Evolutionary conservation across 2,797 vertebrate genomes (phyloP), one percentile per base, ranked within the genome.

Genomic region (Paguma larvata): DNA sequence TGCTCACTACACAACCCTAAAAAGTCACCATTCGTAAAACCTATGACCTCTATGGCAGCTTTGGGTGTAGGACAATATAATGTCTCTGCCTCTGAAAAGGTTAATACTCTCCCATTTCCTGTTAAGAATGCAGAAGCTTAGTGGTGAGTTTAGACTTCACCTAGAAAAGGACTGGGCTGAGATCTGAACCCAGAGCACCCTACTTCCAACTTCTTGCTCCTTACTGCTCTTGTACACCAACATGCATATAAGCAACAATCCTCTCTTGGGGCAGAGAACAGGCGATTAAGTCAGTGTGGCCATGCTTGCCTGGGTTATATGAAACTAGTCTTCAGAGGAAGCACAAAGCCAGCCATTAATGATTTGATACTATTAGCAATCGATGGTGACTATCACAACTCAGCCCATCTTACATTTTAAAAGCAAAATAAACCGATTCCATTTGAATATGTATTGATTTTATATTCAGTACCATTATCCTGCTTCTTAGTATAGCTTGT

Each of bases 361-460:
- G 56, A 90, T 51, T 46, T 51, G 53, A n/a, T 90, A 46, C 80
- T 70, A 46, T 86, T 95, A 95, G 62, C 59, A 23, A 65, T 72
- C 51, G 75, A 78, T 80, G 67, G 78, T 62, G 46, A 34, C 34
- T 89, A 95, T 97, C 92, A 89, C 82, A 86, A 3, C 88, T 88
- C 32, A 65, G 38, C 79, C 88, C 95, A 84, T 89, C 65, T 93
- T 87, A 72, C 41, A 85, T 95, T 95, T 97, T 90, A 89, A 95
- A 96, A 87, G 87, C 89, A 89, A 95, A 97, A 95, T 75, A 94
- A 96, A 89, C 90, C 65, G 83, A 95, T 91, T 94, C 87, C n/a
- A 77, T 94, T 92, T 92, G 93, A 89, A 91, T 90, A 51, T 75
- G 56, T 85, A 90, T 90, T 2, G 48, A 92, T 95, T 96, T 85